Percentiles rank a stretch among this genome's conserved stretches.
Evolutionary conservation across 2,113 vertebrate species (phyloP).

Genomic region (Herpailurus yagouaroundi): DNA sequence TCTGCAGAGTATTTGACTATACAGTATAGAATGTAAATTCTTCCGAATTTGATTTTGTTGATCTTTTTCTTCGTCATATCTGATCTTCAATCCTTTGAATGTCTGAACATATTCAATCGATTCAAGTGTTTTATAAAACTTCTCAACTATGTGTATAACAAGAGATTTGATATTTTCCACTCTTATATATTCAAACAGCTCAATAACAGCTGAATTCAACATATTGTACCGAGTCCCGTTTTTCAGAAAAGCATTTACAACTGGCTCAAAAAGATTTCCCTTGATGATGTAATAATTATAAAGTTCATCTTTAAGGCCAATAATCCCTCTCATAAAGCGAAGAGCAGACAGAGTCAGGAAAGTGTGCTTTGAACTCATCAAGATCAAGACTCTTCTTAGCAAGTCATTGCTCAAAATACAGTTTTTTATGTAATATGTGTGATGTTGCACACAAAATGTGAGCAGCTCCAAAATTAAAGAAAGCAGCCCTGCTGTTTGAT

Average conservation of each 20-base stretch:
- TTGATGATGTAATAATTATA: conserved; percentile 97
- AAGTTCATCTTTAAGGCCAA: conserved; percentile 94
- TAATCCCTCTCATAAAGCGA: conserved; percentile 96
- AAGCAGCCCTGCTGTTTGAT: conserved; percentile 96
- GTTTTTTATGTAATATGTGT: conserved; percentile 95
- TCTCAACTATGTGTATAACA: conserved; percentile 94
- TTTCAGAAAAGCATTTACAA: conserved; percentile 94
- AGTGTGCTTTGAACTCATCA: conserved; percentile 97
- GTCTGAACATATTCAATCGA: conserved; percentile 97
- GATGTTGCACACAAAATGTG: conserved; percentile 97
- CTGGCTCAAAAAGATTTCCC: conserved; percentile 96
- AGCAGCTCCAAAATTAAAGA: conserved; percentile 95
- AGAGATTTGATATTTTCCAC: conserved; percentile 96
- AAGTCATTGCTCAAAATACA: conserved; percentile 97
- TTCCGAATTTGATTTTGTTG: conserved; percentile 89
- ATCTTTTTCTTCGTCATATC: conserved; percentile 95
- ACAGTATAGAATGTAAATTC: conserved; percentile 81
- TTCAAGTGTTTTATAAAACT: conserved; percentile 95
- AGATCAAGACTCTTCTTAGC: conserved; percentile 92
- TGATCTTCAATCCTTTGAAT: conserved; percentile 95
- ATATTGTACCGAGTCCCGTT: conserved; percentile 97
- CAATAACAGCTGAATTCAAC: conserved; percentile 96
- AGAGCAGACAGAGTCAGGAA: conserved; percentile 95
- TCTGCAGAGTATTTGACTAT: conserved; percentile 85
- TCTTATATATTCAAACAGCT: conserved; percentile 97